Evolutionary conservation across 37 sponge, comb jelly and placozoan genomes (phyloP).

Genomic region (Haliclona indistincta): DNA sequence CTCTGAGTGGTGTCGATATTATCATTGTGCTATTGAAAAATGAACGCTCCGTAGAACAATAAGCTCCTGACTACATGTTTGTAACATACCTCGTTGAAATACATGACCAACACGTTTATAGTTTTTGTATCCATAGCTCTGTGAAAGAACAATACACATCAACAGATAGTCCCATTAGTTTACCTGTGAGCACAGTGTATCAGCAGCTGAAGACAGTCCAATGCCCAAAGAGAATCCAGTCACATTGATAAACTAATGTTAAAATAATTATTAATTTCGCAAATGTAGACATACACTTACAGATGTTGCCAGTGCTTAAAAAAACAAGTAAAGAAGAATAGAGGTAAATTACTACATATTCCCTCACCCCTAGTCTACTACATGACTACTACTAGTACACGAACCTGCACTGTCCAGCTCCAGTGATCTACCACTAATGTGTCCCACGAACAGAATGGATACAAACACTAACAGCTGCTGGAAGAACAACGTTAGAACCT

Average conservation of each 20-base stretch:
- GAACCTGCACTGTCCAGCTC: slow-evolving; percentile 46
- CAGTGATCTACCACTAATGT: slow-evolving; percentile 22
- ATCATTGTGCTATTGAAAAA: too few species aligned
- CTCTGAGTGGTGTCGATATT: too few species aligned
- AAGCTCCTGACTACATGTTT: too few species aligned
- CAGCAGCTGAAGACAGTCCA: slow-evolving; percentile 47
- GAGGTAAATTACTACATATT: too few species aligned
- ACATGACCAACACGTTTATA: slow-evolving; percentile 60
- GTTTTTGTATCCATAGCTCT: slow-evolving; percentile 66
- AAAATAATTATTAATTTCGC: neutral
- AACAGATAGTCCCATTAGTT: neutral
- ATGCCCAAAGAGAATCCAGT: slow-evolving; percentile 31
- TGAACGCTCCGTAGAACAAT: too few species aligned
- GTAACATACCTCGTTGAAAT: slow-evolving; percentile 50
- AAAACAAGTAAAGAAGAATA: neutral
- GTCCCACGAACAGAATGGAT: slow-evolving; percentile 46
- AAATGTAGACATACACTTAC: slow-evolving; percentile 9
- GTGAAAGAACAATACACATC: neutral
- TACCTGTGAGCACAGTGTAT: slow-evolving; percentile 61
- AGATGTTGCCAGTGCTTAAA: slow-evolving; percentile 13
- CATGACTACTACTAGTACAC: neutral
- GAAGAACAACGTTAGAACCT: slow-evolving; percentile 18
- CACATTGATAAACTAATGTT: slow-evolving; percentile 42
- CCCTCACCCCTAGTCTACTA: neutral
- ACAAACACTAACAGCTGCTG: slow-evolving; percentile 26